Base-by-base conservation (phyloP, 2,797 vertebrate species). In the Myotis vivesi region DNA sequence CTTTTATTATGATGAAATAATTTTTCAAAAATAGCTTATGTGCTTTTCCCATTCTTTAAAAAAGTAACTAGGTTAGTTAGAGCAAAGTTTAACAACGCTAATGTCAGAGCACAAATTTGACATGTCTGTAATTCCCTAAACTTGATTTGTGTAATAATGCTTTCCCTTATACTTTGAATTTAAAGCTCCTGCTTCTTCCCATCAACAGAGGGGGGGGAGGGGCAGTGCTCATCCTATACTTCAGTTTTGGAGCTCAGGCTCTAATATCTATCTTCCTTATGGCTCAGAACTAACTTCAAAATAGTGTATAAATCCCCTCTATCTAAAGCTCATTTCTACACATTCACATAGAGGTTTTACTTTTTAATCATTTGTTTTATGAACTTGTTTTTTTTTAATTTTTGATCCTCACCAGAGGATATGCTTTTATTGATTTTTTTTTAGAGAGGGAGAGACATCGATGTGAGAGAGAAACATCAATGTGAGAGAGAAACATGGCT, bases 321-420 rank as follows among this genome's bases (percentile, higher is more conserved):
- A 89, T 92, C 20, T 36, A 92, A 81, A 93, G 25, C 30, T 94
- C 11, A 13, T 12, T 85, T 36, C 72, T 91, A 53, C 36, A 36
- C 33, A 76, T 30, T 71, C 2, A 68, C 49, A 22, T 59, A 89
- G 59, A 92, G 44, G 38, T 66, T 96, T 92, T 85, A 69, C 72
- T 83, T 28, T 15, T 75, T 72, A 87, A 46, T 89, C 87, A 83
- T 76, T 44, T 87, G 30, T 85, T 81, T 87, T 87, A 76, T 69
- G 89, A 93, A 89, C 71, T 92, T 89, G 23, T 17, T 83, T 23
- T 28, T 44, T 44, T 44, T 44, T 44, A 44, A 44, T 10, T 44
- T 64, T 62, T 66, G n/a, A 66, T 33, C 16, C 64, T 66, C n/a
- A 33, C n/a, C n/a, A n/a, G n/a, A 66, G 64, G 64, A 33, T 33